Evolutionary conservation across 2,113 vertebrate genomes (phyloP).

Genomic region (Peromyscus maniculatus): DNA sequence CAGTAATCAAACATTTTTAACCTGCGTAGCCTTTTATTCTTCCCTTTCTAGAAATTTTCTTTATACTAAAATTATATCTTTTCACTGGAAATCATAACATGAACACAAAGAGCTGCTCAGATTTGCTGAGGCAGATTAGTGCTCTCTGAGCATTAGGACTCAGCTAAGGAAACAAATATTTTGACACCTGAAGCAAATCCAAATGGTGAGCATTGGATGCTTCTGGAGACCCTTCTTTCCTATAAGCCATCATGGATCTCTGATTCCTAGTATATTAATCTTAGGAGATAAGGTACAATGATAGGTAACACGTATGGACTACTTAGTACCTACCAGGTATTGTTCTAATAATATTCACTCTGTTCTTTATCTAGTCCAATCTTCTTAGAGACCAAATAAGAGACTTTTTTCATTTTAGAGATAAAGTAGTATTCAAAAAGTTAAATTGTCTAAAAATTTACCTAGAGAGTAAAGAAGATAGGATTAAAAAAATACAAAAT

Average conservation of each 20-base stretch:
- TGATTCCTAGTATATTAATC: constrained; percentile 30
- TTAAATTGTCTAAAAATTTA: not conserved
- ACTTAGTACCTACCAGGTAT: not conserved
- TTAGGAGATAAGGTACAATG: not conserved
- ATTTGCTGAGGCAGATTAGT: constrained; percentile 34
- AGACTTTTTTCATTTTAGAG: constrained; percentile 37
- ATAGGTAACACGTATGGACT: not conserved
- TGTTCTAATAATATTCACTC: not conserved
- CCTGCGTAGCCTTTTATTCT: constrained; percentile 61
- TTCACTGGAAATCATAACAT: not conserved
- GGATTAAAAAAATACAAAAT: not conserved
- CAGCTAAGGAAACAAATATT: constrained; percentile 59
- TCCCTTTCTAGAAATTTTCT: constrained; percentile 53
- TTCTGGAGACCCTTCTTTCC: not conserved
- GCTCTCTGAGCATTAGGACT: not conserved
- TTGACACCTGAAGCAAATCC: constrained; percentile 58
- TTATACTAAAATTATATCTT: constrained; percentile 61
- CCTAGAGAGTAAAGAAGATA: not conserved
- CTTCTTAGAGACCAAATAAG: not conserved
- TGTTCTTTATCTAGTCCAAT: not conserved
- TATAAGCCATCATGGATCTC: not conserved
- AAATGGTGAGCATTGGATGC: constrained; percentile 30
- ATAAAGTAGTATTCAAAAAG: not conserved
- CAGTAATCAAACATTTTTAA: constrained; percentile 58
- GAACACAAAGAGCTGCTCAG: constrained; percentile 21